phyloP scores from a whole-genome alignment of 2,113 vertebrate species.

The Leptosomus discolor region DNA sequence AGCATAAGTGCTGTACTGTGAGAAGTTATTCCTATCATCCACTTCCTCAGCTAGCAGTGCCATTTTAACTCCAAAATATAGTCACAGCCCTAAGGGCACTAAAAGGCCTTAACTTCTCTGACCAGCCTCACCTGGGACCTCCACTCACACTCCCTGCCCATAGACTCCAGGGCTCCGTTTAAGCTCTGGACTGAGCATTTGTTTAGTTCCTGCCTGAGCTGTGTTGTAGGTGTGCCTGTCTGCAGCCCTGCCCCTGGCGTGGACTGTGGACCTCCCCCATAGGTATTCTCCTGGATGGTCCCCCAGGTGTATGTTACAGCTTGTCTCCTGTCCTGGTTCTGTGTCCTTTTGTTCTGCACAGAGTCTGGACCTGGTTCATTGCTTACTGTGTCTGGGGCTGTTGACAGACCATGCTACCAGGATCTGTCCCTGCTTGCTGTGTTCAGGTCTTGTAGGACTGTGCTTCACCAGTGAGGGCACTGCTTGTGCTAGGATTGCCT shows the following conservation, averaged over 20 bases:
- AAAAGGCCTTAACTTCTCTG: background rate
- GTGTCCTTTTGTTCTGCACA: background rate
- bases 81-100: background rate
- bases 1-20: background rate
- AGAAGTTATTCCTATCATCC: background rate
- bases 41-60: background rate
- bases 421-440: background rate
- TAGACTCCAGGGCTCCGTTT: background rate
- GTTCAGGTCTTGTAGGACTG: background rate
- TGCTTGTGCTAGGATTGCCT: background rate
- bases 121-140: background rate
- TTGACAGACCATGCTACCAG: background rate
- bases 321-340: background rate
- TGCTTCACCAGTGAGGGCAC: background rate
- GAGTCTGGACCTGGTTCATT: background rate
- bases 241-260: background rate
- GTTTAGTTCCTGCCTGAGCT: background rate
- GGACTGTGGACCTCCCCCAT: rapidly evolving
- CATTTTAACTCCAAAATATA: background rate
- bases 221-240: background rate
- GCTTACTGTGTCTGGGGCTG: background rate
- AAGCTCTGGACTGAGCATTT: background rate
- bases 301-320: no score
- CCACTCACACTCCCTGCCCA: no score
- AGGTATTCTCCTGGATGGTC: background rate